Evolutionary conservation across 2,113 vertebrate species (phyloP).

Genomic region (Collichthys lucidus): DNA sequence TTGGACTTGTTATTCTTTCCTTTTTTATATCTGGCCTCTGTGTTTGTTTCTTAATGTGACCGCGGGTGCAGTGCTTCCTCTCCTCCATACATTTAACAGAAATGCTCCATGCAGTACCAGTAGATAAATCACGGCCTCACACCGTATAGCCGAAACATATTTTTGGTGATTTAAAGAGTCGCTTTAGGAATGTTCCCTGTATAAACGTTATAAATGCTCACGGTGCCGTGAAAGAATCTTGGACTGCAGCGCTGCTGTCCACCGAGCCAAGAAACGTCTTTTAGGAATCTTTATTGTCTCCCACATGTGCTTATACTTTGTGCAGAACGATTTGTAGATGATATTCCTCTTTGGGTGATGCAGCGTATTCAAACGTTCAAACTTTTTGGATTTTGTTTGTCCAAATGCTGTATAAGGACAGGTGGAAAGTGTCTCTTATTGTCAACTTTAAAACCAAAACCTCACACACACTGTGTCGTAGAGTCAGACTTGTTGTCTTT

Average conservation of each 20-base stretch:
- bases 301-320: not conserved
- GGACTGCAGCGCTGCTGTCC: not conserved
- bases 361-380: too few species aligned
- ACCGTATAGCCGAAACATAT: not conserved
- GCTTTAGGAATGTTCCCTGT: not conserved
- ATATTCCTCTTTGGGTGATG: not conserved
- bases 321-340: not conserved
- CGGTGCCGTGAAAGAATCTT: not conserved
- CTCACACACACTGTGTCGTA: not conserved
- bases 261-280: conserved; percentile 2
- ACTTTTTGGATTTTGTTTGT: too few species aligned
- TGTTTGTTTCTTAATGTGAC: not conserved
- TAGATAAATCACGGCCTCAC: not conserved
- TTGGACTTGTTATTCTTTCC: conserved; percentile 34
- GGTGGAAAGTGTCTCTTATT: too few species aligned
- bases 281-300: not conserved
- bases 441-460: too few species aligned
- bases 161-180: not conserved
- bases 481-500: not conserved
- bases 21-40: conserved; percentile 3
- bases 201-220: not conserved
- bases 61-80: not conserved
- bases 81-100: not conserved
- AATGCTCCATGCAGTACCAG: not conserved
- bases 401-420: too few species aligned